Conservation (phyloP, 2,113 vertebrate genomes). For the Elaphurus davidianus region DNA sequence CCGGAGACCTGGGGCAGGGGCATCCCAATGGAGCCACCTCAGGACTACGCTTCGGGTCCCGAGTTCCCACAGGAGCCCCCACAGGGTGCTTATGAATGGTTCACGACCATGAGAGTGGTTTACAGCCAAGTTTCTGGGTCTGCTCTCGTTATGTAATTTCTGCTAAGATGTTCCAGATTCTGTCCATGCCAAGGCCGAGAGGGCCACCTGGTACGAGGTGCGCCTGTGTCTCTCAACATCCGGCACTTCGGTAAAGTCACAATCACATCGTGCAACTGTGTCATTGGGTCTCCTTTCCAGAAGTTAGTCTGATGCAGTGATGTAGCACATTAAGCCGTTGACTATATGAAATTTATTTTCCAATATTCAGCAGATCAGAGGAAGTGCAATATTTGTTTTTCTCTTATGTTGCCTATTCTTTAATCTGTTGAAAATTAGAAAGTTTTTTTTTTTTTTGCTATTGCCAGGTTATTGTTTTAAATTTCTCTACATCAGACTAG, state of each 20-base stretch:
- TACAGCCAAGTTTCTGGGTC: fast-evolving
- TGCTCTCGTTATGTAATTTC: not conserved
- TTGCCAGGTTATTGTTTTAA: not conserved
- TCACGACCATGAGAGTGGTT: not conserved
- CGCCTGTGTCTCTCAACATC: not conserved
- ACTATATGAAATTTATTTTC: not conserved
- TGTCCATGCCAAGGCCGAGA: not conserved
- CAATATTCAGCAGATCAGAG: not conserved
- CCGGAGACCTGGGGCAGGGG: no score
- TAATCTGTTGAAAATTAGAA: not conserved
- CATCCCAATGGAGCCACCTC: not conserved
- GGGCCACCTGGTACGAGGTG: not conserved
- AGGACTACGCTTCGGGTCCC: no score
- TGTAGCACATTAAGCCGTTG: not conserved
- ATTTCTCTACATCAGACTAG: not conserved
- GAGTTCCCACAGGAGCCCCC: not conserved
- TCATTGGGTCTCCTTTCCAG: not conserved
- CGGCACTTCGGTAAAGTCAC: not conserved
- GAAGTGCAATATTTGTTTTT: not conserved
- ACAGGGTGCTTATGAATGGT: not conserved
- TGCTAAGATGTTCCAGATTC: not conserved
- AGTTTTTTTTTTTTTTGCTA: not conserved
- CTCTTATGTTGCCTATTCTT: not conserved
- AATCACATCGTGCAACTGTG: not conserved
- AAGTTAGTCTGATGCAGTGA: not conserved